Evolutionary conservation across 2,888 invertebrate species (phyloP).

Genomic region (Pristionchus entomophagus): DNA sequence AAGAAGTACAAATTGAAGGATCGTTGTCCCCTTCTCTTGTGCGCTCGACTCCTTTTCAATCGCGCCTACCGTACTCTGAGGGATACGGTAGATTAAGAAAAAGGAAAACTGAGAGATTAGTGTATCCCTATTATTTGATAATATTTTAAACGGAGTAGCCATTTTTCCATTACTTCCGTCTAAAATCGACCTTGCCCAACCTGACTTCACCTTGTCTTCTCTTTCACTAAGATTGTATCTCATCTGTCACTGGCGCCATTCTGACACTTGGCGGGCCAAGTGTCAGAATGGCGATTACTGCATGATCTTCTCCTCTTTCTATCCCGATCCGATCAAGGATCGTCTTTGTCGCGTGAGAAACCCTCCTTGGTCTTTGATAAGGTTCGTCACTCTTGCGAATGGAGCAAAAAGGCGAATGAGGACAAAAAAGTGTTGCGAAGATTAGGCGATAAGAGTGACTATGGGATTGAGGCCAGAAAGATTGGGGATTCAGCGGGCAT

Average conservation of each 20-base stretch:
- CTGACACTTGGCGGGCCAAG: constrained; percentile 12
- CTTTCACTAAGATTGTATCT: neutral
- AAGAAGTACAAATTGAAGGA: neutral
- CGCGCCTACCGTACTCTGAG: constrained; percentile 3
- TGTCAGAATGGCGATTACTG: neutral
- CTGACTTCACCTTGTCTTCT: neutral
- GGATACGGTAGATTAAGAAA: constrained; percentile 3
- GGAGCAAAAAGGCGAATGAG: neutral
- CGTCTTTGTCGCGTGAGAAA: constrained; percentile 3
- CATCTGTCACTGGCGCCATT: constrained; percentile 18
- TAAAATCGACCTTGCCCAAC: neutral
- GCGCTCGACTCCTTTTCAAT: neutral
- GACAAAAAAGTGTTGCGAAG: neutral
- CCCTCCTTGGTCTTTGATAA: neutral
- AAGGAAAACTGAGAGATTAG: neutral
- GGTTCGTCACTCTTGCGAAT: neutral
- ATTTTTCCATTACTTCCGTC: neutral
- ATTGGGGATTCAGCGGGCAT: no score
- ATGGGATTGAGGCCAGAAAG: neutral
- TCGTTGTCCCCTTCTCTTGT: neutral
- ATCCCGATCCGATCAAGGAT: neutral
- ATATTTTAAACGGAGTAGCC: neutral
- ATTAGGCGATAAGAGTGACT: neutral
- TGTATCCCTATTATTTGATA: neutral
- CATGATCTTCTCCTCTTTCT: neutral